Conservation (phyloP, 2,113 vertebrate genomes). For the Xyliphius kryptos region DNA sequence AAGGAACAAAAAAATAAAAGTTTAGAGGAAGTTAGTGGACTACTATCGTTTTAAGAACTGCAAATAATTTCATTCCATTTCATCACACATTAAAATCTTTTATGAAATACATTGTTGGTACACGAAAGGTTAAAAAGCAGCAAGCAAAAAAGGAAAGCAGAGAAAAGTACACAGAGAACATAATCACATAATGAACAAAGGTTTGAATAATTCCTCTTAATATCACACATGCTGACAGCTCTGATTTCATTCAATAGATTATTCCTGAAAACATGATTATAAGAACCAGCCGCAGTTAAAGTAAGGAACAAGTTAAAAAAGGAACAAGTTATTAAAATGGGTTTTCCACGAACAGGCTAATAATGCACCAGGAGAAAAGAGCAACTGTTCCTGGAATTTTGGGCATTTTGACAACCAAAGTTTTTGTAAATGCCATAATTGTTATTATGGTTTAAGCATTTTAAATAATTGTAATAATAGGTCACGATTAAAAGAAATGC, state of each 20-base stretch:
- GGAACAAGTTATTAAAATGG: background rate
- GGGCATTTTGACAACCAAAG: no score
- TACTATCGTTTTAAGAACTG: no score
- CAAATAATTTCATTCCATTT: no score
- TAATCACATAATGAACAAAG: background rate
- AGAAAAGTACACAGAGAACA: background rate
- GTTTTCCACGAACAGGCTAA: background rate
- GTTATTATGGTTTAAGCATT: no score
- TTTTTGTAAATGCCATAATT: no score
- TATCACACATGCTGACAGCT: slow-evolving; percentile 5
- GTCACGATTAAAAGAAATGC: no score
- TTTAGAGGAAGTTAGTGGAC: no score
- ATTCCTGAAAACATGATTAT: background rate
- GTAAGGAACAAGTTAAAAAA: background rate
- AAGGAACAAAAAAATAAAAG: no score
- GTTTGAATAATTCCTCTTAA: slow-evolving; percentile 17
- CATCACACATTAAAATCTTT: no score
- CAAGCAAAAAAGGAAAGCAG: background rate
- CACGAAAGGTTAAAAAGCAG: no score
- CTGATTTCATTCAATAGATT: slow-evolving; percentile 11
- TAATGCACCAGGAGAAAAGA: background rate
- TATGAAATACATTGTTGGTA: no score
- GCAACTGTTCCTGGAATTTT: background rate
- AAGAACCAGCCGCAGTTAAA: background rate
- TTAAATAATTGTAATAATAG: no score